phyloP scores from a whole-genome alignment of 2,888 invertebrate species.

The Habrosyne pyritoides region DNA sequence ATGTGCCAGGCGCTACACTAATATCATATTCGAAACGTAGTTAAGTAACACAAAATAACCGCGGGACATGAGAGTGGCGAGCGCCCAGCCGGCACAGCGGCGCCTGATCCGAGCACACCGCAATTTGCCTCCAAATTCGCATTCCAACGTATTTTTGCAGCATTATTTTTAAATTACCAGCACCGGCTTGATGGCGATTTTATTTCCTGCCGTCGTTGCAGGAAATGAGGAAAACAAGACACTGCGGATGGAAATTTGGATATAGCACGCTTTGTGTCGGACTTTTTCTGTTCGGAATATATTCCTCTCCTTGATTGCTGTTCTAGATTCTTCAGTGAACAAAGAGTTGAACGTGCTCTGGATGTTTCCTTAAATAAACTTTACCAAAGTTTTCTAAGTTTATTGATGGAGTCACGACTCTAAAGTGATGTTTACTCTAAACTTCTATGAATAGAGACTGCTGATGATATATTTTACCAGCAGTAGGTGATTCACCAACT shows the following conservation, averaged over 20 bases:
- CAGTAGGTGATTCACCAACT: too few species aligned
- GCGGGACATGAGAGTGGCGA: slow-evolving; percentile 20
- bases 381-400: not conserved
- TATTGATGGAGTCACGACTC: not conserved
- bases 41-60: slow-evolving; percentile 12
- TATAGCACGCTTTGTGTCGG: slow-evolving; percentile 45
- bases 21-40: slow-evolving; percentile 2
- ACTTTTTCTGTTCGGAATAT: slow-evolving; percentile 33
- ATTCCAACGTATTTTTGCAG: slow-evolving; percentile 71
- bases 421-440: not conserved
- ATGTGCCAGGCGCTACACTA: not conserved
- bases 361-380: not conserved
- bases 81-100: slow-evolving; percentile 32
- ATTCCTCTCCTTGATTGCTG: slow-evolving; percentile 38
- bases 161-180: slow-evolving; percentile 79
- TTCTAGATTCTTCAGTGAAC: slow-evolving; percentile 16
- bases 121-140: slow-evolving; percentile 69
- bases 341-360: not conserved
- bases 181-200: slow-evolving; percentile 75
- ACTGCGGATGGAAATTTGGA: slow-evolving; percentile 61
- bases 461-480: too few species aligned
- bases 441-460: too few species aligned
- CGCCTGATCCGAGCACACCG: slow-evolving; percentile 53
- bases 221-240: slow-evolving; percentile 76
- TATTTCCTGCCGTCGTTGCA: slow-evolving; percentile 70